Evolutionary conservation across 2,888 invertebrate genomes (phyloP).

Genomic region (Lumbricus terrestris): DNA sequence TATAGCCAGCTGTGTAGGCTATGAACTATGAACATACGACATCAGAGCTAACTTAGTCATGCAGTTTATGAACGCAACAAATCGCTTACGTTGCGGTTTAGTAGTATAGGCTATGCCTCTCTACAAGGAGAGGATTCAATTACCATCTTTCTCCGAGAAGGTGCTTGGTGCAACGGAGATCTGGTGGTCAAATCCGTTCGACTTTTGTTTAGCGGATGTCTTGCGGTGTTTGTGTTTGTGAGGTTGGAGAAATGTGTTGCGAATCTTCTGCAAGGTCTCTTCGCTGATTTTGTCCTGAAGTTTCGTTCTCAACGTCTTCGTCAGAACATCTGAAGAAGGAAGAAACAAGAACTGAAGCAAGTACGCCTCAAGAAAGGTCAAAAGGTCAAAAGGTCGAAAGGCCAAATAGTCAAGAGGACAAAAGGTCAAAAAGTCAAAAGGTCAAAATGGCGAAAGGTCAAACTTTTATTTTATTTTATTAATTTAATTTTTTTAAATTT

Average conservation of each 20-base stretch:
- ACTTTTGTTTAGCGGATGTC: slow-evolving; percentile 6
- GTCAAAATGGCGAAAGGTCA: too few species aligned
- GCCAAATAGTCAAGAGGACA: too few species aligned
- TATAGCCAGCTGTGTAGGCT: not conserved
- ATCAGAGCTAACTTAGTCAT: not conserved
- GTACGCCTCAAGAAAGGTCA: too few species aligned
- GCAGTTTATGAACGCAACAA: not conserved
- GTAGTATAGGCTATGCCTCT: too few species aligned
- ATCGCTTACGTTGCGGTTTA: not conserved
- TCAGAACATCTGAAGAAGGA: not conserved
- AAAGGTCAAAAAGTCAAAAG: too few species aligned
- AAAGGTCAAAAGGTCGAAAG: too few species aligned
- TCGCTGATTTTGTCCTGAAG: slow-evolving; percentile 29
- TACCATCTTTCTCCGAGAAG: not conserved
- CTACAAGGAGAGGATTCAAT: too few species aligned
- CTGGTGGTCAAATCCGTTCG: not conserved
- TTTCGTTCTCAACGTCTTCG: not conserved
- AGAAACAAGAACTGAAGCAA: too few species aligned
- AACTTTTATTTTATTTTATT: too few species aligned
- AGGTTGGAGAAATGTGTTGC: slow-evolving; percentile 31
- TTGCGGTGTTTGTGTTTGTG: slow-evolving; percentile 41
- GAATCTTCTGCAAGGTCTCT: slow-evolving; percentile 18
- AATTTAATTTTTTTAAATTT: too few species aligned
- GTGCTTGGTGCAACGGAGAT: not conserved
- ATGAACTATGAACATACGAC: not conserved